These are phyloP conservation scores for Isoperla grammatica DNA, from an alignment of 2,888 invertebrate species.

Conservation along the genomic window DNA sequence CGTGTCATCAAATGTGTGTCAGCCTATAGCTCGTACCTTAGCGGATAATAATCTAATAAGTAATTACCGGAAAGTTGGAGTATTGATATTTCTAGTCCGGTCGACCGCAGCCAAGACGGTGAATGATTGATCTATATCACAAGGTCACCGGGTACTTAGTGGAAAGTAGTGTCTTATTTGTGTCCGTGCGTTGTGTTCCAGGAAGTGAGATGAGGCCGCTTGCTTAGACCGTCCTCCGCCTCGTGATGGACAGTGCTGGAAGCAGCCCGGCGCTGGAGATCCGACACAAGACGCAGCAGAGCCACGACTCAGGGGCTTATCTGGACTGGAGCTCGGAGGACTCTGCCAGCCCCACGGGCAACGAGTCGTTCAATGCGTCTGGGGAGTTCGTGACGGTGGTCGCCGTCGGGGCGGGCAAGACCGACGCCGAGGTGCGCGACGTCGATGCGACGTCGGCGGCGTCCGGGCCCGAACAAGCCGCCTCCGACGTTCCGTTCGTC, in stretches of 20 bases:
- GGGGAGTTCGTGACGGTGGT: slow-evolving; percentile 56
- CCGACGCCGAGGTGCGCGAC: slow-evolving; percentile 33
- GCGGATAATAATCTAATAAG: too few relatives aligned
- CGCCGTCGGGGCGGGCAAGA: slow-evolving; percentile 47
- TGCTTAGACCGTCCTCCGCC: too few relatives aligned
- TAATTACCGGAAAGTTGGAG: too few relatives aligned
- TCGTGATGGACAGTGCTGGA: background rate
- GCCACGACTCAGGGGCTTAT: slow-evolving; percentile 38
- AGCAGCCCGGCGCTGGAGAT: slow-evolving; percentile 5
- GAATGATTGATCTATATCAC: too few relatives aligned
- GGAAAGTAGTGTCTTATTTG: too few relatives aligned
- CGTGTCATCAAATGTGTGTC: background rate
- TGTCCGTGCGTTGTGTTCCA: too few relatives aligned
- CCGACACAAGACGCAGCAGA: slow-evolving; percentile 36
- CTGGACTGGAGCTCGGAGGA: slow-evolving; percentile 37
- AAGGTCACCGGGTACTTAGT: too few relatives aligned
- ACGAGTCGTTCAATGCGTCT: slow-evolving; percentile 30
- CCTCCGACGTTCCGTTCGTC: slow-evolving; percentile 48
- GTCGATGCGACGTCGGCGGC: slow-evolving; percentile 48
- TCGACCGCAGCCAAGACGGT: too few relatives aligned
- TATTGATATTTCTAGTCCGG: too few relatives aligned
- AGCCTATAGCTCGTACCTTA: too few relatives aligned
- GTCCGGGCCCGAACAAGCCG: slow-evolving; percentile 48
- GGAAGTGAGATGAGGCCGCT: too few relatives aligned
- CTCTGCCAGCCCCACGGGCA: slow-evolving; percentile 29